Conservation (phyloP, 1,140 invertebrate species). For the Melanaphis sacchari region DNA sequence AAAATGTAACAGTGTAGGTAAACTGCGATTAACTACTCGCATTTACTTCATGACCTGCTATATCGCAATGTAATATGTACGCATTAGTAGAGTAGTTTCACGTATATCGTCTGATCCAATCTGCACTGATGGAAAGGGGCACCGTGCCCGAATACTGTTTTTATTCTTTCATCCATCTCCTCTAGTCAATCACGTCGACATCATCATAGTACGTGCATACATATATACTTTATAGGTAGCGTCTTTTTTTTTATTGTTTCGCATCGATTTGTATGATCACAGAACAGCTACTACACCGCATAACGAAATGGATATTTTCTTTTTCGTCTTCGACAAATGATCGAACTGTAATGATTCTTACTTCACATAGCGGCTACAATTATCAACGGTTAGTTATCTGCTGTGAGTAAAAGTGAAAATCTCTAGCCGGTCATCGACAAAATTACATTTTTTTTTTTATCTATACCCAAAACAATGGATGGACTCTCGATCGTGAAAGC, state of each 20-base stretch:
- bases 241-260: constrained; percentile 26
- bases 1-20: not conserved
- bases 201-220: not conserved
- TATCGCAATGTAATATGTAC: not conserved
- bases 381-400: constrained; percentile 39
- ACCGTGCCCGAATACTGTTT: not conserved
- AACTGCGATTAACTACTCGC: not conserved
- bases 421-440: not conserved
- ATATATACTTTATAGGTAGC: not conserved
- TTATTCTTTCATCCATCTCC: not conserved
- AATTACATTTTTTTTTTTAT: constrained; percentile 11
- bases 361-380: not conserved
- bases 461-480: not conserved
- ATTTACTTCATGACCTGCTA: not conserved
- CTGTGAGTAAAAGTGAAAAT: constrained; percentile 43
- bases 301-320: constrained; percentile 34
- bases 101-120: constrained; percentile 25
- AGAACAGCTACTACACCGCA: not conserved
- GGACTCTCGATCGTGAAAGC: not conserved
- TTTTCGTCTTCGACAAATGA: not conserved
- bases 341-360: not conserved
- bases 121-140: not conserved
- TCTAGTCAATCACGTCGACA: not conserved
- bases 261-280: constrained; percentile 13
- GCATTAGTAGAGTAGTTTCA: not conserved